Evolutionary conservation across 2,797 vertebrate genomes (phyloP), one percentile per base, ranked within the genome.

Genomic region (Arnoldichthys spilopterus): DNA sequence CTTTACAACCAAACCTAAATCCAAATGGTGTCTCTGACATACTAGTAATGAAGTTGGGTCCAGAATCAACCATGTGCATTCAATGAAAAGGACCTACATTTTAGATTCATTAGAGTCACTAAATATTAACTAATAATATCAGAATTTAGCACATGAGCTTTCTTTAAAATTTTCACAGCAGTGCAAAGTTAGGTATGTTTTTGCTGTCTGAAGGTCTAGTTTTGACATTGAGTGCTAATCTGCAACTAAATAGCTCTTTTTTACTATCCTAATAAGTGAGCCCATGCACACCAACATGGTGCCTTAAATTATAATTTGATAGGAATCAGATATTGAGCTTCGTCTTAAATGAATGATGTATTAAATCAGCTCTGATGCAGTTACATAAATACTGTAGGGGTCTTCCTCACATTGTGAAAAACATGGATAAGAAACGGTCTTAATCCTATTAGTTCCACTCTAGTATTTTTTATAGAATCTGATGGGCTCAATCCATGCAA

Each of bases 391-490:
- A 62, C 40, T 66, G 26, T 2, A 63, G 66, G 20, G 43, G 26
- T 34, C 73, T 71, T 66, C 49, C 54, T 63, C 59, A 66, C 13
- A 63, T 63, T 37, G 24, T 64, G 53, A 56, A 45, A 64, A 81
- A 13, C 47, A 71, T 30, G 12, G 72, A 62, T 75, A 80, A 76
- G 45, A 32, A 64, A 80, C 66, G 45, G 20, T 16, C 12, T 40
- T 66, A 64, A 66, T 76, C 58, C 28, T 40, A 72, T 81, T 81
- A 76, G 79, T 81, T 75, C 37, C 51, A 72, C 73, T 72, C 73
- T 49, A 58, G 59, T 18, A 49, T 81, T 64, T 72, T 47, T 64
- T 64, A 71, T 76, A 53, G 71, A 76, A 66, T 58, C 47, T 15
- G 9, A 71, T 34, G 30, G 47, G 51, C 69, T 34, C 22, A 70